A percentile compares a stretch with the other conserved stretches of the same genome.
These are phyloP conservation scores for Bedellia somnulentella DNA, from an alignment of 2,888 invertebrate species.

Conservation along the genomic window DNA sequence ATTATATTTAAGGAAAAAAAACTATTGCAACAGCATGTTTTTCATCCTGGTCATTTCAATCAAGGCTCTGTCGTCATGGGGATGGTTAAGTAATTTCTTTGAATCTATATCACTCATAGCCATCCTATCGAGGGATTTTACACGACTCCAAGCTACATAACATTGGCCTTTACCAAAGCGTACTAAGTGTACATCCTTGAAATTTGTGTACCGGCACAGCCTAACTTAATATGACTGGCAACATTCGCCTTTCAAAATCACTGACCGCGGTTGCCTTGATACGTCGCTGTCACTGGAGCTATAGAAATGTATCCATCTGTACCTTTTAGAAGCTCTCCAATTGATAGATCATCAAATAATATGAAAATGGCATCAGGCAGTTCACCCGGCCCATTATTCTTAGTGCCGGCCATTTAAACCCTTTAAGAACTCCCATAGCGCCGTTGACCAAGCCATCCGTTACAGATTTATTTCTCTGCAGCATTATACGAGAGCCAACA, in stretches of 20 bases:
- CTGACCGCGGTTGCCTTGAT: background rate
- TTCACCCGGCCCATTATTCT: constrained; percentile 6
- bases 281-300: background rate
- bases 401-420: constrained; percentile 11
- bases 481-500: constrained; percentile 14
- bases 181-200: no score
- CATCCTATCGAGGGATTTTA: no score
- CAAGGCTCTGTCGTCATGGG: no score
- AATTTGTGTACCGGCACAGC: no score
- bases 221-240: background rate
- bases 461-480: constrained; percentile 14
- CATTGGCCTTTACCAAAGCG: no score
- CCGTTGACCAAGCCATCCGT: constrained; percentile 12
- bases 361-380: constrained; percentile 4
- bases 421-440: constrained; percentile 7
- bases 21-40: no score
- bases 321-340: constrained; percentile 1
- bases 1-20: no score
- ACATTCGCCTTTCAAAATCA: background rate
- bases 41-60: no score
- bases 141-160: no score
- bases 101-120: no score
- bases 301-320: background rate
- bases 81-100: no score
- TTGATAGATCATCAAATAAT: constrained; percentile 4